Evolutionary conservation across 2,888 invertebrate species (phyloP).

Genomic region (Coleophora deauratella): DNA sequence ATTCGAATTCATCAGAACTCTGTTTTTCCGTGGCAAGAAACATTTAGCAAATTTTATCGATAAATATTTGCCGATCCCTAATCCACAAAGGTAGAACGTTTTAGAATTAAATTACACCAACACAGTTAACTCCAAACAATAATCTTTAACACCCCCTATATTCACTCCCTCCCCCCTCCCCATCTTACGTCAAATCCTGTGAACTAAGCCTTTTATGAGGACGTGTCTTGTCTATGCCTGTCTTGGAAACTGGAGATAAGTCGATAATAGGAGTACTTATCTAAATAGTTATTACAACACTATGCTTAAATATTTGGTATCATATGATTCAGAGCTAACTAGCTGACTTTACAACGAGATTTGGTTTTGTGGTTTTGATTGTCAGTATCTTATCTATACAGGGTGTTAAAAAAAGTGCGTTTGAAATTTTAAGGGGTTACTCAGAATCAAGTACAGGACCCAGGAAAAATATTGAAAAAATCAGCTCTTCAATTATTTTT

Average conservation of each 20-base stretch:
- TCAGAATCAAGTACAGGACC: too few species aligned
- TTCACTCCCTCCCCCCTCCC: slow-evolving; percentile 13
- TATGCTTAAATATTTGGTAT: background rate
- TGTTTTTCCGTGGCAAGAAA: too few species aligned
- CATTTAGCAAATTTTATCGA: too few species aligned
- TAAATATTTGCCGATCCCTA: slow-evolving; percentile 15
- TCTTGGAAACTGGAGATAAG: slow-evolving; percentile 49
- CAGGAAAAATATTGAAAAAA: too few species aligned
- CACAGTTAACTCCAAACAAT: slow-evolving; percentile 60
- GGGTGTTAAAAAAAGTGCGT: too few species aligned
- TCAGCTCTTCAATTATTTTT: too few species aligned
- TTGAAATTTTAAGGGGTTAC: too few species aligned
- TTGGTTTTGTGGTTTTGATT: too few species aligned
- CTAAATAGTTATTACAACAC: slow-evolving; percentile 11
- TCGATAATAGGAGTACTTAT: slow-evolving; percentile 37
- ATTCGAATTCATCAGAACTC: too few species aligned
- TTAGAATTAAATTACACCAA: slow-evolving; percentile 65
- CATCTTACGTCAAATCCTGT: slow-evolving; percentile 18
- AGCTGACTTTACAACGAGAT: too few species aligned
- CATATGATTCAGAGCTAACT: too few species aligned
- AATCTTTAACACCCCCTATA: slow-evolving; percentile 53
- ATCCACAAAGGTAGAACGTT: slow-evolving; percentile 48
- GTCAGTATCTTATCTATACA: too few species aligned
- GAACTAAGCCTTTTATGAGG: slow-evolving; percentile 47
- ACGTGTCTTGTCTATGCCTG: slow-evolving; percentile 37